Evolutionary conservation across 2,888 invertebrate genomes (phyloP).

Genomic region (Melinaea marsaeus): DNA sequence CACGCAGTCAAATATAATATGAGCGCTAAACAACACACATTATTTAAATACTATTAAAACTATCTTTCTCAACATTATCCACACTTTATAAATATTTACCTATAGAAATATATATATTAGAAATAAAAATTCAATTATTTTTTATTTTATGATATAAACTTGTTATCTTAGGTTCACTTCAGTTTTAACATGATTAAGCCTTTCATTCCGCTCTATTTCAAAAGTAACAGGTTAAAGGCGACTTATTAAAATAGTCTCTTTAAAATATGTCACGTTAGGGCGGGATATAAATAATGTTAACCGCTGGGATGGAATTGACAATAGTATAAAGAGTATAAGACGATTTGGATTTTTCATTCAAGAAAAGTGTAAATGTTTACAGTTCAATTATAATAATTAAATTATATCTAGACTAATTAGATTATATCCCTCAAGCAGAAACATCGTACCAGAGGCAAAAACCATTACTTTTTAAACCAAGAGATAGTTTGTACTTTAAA

Average conservation of each 20-base stretch:
- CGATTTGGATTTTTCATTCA: neutral
- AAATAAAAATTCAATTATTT: neutral
- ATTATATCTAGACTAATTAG: too few species aligned
- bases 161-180: conserved; percentile 1
- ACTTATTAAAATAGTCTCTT: conserved; percentile 73
- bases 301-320: conserved; percentile 37
- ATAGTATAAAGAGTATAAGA: conserved; percentile 19
- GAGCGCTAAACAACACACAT: neutral
- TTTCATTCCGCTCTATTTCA: conserved; percentile 38
- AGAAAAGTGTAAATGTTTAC: too few species aligned
- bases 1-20: neutral
- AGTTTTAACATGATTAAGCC: conserved; percentile 11
- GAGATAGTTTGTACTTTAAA: too few species aligned
- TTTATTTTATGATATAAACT: conserved; percentile 32
- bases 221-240: conserved; percentile 52
- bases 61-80: neutral
- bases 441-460: too few species aligned
- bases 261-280: conserved; percentile 73
- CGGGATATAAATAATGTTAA: conserved; percentile 65
- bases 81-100: neutral
- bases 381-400: too few species aligned
- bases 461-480: conserved; percentile 16
- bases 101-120: too few species aligned
- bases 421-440: too few species aligned
- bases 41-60: neutral